Base-by-base conservation (phyloP, 2,113 vertebrate species). In the Gulo gulo region DNA sequence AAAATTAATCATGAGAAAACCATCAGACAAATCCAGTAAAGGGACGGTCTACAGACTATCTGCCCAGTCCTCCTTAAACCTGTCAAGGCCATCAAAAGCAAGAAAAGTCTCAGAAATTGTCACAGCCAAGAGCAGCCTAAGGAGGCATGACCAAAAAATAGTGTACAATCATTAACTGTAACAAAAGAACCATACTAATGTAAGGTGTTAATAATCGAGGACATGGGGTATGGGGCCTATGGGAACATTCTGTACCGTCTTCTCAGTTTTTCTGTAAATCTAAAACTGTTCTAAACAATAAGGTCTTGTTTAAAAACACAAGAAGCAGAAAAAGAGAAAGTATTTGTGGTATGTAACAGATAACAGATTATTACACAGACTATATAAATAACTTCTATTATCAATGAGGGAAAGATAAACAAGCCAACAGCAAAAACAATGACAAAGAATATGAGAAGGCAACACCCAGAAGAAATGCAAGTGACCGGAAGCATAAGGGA, bases 251-350 rank as follows among this genome's bases (percentile, higher is more conserved):
- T 80, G 92, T 81, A 26, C 61, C 31, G 7, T 39, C 59, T 79
- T 50, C 34, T 57, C 16, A 6, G 15, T 52, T 92, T 81, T 52
- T 50, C 65, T 86, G 14, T 69, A 45, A 88, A 36, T 74, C 24
- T 92, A 73, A 91, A 88, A 89, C 18, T 61, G 55, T 65, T 79
- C 69, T 57, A 88, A 73, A 63, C 8, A 65, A 65, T 31, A 55
- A 39, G 36, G 10, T 9, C 45, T 31, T 50, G 81, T 36, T 23
- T 61, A 94, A 63, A 84, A 67, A 73, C 18, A 50, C 59, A 88
- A 91, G 71, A 67, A 73, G 34, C 29, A 52, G 39, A 78, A 81
- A 20, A 76, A 36, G 55, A 73, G 67, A 65, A 87, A 91, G 10
- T 47, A 47, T 83, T n/a, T 82, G n/a, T 86, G 57, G 29, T 42